Conservation (phyloP, 2,113 vertebrate species). For the Deroptyus accipitrinus region DNA sequence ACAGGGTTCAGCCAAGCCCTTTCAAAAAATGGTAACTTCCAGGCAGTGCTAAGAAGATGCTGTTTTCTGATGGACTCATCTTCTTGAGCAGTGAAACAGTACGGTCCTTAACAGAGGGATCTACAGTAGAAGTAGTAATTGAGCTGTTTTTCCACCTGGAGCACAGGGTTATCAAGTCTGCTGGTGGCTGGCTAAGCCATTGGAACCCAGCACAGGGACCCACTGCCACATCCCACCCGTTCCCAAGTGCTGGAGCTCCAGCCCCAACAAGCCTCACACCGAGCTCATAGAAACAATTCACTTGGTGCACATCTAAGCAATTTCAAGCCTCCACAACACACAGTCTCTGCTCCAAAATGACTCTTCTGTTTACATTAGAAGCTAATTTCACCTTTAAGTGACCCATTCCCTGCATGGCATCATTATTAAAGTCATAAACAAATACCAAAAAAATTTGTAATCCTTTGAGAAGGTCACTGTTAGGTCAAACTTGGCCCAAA, state of each 20-base stretch:
- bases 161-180: neutral
- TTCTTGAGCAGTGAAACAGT: neutral
- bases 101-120: neutral
- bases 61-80: neutral
- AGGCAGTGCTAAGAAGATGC: neutral
- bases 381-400: conserved; percentile 46
- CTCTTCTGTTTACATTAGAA: conserved; percentile 9
- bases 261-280: neutral
- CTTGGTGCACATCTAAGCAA: neutral
- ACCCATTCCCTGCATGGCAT: conserved; percentile 36
- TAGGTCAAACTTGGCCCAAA: conserved; percentile 61
- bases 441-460: conserved; percentile 49
- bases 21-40: neutral
- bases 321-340: neutral
- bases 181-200: neutral
- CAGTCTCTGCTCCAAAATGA: neutral
- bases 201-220: neutral
- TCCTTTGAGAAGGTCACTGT: conserved; percentile 49
- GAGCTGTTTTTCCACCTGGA: neutral
- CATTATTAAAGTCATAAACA: conserved; percentile 49
- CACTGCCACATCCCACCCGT: neutral
- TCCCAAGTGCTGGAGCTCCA: neutral
- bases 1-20: neutral
- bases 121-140: conserved; percentile 1
- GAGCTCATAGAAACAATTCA: neutral